Conservation (phyloP, 2,888 invertebrate genomes). For the Alitta virens region DNA sequence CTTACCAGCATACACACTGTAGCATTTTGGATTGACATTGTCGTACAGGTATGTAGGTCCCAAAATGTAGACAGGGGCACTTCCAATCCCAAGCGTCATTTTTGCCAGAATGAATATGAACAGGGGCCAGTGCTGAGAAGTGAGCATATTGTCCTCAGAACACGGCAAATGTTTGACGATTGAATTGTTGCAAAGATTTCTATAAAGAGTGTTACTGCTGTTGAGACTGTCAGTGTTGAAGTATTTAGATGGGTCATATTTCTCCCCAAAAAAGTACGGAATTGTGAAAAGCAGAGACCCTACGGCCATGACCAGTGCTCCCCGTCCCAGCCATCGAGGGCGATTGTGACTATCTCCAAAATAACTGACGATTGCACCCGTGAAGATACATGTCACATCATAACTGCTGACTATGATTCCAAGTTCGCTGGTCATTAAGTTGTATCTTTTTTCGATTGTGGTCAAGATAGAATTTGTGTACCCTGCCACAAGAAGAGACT, state of each 20-base stretch:
- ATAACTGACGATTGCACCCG: constrained; percentile 27
- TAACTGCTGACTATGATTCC: constrained; percentile 28
- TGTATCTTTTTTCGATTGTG: constrained; percentile 28
- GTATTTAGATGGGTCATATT: not conserved
- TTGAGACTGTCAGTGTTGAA: not conserved
- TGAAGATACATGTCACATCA: constrained; percentile 25
- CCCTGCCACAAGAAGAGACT: constrained; percentile 29
- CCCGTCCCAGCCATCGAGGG: constrained; percentile 21
- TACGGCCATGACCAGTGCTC: constrained; percentile 21
- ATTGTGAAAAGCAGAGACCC: constrained; percentile 27
- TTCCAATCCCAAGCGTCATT: constrained; percentile 29
- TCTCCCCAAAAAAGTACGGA: constrained; percentile 25
- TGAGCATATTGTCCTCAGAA: not conserved
- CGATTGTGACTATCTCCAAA: constrained; percentile 27
- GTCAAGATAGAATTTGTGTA: constrained; percentile 28
- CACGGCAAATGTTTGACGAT: not conserved
- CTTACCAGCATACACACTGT: constrained; percentile 30
- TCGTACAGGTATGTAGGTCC: constrained; percentile 33
- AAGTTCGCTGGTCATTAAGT: constrained; percentile 22
- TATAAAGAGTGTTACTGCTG: not conserved
- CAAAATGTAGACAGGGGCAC: constrained; percentile 28
- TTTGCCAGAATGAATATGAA: constrained; percentile 23
- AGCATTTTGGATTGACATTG: constrained; percentile 22
- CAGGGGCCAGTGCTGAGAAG: constrained; percentile 18
- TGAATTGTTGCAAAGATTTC: constrained; percentile 1